Base-by-base conservation (phyloP, 2,113 vertebrate genomes). In the Edolisoma coerulescens region DNA sequence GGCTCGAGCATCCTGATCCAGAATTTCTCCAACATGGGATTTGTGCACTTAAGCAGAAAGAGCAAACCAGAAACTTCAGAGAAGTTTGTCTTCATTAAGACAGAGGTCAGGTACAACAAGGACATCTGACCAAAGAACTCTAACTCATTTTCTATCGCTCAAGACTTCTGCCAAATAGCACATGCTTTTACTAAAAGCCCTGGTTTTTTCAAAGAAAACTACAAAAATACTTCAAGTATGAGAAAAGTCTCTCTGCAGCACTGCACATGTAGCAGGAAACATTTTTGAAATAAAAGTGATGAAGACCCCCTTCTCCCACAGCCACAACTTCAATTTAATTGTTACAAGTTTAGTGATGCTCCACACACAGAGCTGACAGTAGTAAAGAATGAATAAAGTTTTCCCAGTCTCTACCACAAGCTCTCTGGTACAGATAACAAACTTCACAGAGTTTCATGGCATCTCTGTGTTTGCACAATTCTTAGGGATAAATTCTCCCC, bases 311-410 rank as follows among this genome's bases (percentile, higher is more conserved):
- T 49, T 33, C 44, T 82, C 52, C 33, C 37, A 53, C 63, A 84
- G 68, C 27, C 73, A 39, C 20, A 63, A 19, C 41, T 65, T 70
- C 61, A 45, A 11, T 28, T 69, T 21, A 28, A 45, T 63, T 32
- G 10, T 21, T 18, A 37, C 14, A 35, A 49, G 32, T 42, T 52
- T 6, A 24, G 28, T 20, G 52, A n/a, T 11, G 57, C 67, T 44
- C 32, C 37, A 17, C 0, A 0, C 21, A 15, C 24, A 57, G 21
- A 89, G 56, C 42, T 71, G 42, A 44, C 3, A 5, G 9, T 1
- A 19, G 32, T 35, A 68, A 17, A 42, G 16, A 54, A 60, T 16
- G 11, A 18, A 18, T 21, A 3, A 20, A 18, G 2, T 35, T 59
- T n/a, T 53, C 32, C 54, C 52, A 35, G 37, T 67, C 37, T 67